Evolutionary conservation across 2,888 invertebrate genomes (phyloP).

Genomic region (Eulithis testata): DNA sequence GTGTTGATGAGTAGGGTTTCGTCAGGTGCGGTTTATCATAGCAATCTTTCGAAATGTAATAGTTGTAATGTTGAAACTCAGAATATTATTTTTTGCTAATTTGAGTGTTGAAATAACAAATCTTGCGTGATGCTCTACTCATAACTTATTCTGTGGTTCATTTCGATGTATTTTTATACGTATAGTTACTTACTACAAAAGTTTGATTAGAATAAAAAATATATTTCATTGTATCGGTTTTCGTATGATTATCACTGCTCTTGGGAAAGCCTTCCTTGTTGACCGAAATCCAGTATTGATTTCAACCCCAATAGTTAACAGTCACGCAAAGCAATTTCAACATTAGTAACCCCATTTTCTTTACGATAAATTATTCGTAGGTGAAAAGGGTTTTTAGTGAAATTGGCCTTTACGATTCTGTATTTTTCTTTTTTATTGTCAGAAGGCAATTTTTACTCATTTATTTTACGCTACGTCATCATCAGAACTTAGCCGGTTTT

Average conservation of each 20-base stretch:
- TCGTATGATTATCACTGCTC: not conserved
- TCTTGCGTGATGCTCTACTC: no score
- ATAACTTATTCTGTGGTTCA: no score
- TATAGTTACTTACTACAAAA: not conserved
- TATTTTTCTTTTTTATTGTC: no score
- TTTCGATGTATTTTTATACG: no score
- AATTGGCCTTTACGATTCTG: no score
- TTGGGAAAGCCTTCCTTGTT: not conserved
- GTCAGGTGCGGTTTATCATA: not conserved
- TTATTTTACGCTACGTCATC: not conserved
- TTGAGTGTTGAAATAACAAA: no score
- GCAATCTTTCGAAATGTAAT: no score
- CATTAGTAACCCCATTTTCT: constrained; percentile 4
- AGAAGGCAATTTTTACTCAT: not conserved
- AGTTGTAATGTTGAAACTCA: no score
- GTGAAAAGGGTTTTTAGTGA: not conserved
- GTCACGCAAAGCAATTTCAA: constrained; percentile 11
- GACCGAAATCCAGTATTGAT: constrained; percentile 9
- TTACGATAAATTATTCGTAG: not conserved
- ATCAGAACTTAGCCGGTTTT: no score
- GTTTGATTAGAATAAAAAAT: not conserved
- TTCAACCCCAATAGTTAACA: constrained; percentile 2
- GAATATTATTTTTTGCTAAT: no score
- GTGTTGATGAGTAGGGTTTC: not conserved
- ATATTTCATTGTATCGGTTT: no score